These are phyloP conservation scores for Chaunax sp. DNA, from an alignment of 2,797 vertebrate genomes.

Conservation along the genomic window DNA sequence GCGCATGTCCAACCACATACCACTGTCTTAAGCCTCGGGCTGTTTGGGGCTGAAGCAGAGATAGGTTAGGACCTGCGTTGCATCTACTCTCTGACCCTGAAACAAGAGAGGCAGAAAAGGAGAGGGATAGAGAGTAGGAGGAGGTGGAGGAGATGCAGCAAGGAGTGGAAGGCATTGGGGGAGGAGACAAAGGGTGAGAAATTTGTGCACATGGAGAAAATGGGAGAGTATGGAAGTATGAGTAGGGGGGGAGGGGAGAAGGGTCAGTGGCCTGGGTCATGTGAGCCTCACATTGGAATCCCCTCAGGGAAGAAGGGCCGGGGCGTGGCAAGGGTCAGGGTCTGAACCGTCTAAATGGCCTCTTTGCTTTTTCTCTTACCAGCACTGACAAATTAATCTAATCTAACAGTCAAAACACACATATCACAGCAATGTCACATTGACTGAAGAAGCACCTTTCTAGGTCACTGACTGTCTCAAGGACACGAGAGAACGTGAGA, in stretches of 20 bases:
- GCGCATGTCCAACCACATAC: constrained; percentile 68
- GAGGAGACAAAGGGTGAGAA: constrained; percentile 41
- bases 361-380: constrained; percentile 2
- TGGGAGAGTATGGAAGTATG: constrained; percentile 55
- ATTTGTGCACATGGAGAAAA: constrained; percentile 33
- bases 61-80: constrained; percentile 61
- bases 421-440: neutral
- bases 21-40: constrained; percentile 50
- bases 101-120: constrained; percentile 38
- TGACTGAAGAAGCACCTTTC: constrained; percentile 34
- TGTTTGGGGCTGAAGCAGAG: constrained; percentile 48
- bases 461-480: constrained; percentile 49
- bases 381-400: constrained; percentile 12
- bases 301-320: constrained; percentile 58
- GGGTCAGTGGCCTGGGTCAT: constrained; percentile 73
- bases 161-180: constrained; percentile 35
- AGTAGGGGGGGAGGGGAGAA: constrained; percentile 52
- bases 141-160: constrained; percentile 41
- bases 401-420: constrained; percentile 31
- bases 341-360: constrained; percentile 44
- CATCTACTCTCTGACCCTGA: constrained; percentile 62
- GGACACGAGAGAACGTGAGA: constrained; percentile 47
- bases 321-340: constrained; percentile 58
- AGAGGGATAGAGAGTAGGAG: constrained; percentile 11
- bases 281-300: constrained; percentile 69